These are phyloP conservation scores for Pterocles gutturalis DNA, from an alignment of 2,113 vertebrate species.

Conservation along the genomic window DNA sequence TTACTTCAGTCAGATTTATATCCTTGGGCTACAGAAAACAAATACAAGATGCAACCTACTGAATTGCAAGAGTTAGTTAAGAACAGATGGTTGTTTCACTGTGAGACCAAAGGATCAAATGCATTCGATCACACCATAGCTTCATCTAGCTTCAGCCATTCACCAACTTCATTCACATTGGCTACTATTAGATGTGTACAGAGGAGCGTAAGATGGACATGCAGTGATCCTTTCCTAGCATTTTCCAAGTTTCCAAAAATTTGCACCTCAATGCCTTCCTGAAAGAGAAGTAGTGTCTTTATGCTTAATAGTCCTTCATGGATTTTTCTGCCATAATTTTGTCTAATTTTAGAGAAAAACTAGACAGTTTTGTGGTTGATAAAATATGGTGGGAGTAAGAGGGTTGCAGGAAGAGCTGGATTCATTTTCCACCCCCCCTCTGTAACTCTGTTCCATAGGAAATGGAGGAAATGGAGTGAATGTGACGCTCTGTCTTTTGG, in stretches of 20 bases:
- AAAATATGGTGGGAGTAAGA: neutral
- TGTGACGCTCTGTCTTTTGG: neutral
- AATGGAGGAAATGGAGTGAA: neutral
- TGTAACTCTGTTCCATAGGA: neutral
- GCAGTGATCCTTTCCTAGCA: neutral
- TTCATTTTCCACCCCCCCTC: neutral
- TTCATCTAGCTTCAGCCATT: neutral
- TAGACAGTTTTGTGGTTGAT: neutral
- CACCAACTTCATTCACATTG: neutral
- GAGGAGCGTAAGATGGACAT: neutral
- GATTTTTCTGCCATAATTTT: neutral
- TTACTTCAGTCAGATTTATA: neutral
- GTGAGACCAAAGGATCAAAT: neutral
- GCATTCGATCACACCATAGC: neutral
- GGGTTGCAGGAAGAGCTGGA: neutral
- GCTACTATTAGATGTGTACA: neutral
- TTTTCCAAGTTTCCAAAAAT: neutral
- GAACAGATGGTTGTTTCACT: neutral
- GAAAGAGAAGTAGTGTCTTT: neutral
- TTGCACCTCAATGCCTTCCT: neutral
- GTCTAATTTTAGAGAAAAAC: neutral
- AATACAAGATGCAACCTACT: neutral
- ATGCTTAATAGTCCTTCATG: neutral
- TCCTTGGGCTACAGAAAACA: neutral
- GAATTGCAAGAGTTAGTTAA: neutral